Evolutionary conservation across 2,888 invertebrate species (phyloP).

Genomic region (Prionchulus punctatus): DNA sequence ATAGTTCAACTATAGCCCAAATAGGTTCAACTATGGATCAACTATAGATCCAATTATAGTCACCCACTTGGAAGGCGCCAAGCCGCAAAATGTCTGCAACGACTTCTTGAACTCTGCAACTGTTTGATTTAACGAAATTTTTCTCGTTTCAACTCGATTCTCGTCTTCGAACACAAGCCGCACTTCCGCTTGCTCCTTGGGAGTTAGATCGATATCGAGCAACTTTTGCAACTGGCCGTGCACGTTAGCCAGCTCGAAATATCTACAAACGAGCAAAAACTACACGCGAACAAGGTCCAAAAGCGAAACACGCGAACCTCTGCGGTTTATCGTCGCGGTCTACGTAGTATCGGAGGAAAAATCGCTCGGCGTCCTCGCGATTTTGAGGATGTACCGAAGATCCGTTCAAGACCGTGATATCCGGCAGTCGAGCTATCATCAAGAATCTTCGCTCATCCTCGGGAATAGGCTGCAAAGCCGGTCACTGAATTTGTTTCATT

Average conservation of each 20-base stretch:
- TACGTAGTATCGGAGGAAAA: constrained; percentile 34
- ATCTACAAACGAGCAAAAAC: constrained; percentile 19
- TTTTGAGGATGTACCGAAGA: constrained; percentile 28
- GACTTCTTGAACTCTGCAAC: constrained; percentile 33
- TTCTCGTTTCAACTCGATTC: constrained; percentile 14
- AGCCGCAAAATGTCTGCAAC: constrained; percentile 26
- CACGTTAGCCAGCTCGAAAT: constrained; percentile 23
- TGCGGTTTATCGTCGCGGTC: constrained; percentile 20
- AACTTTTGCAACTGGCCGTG: constrained; percentile 32
- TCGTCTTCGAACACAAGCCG: constrained; percentile 18
- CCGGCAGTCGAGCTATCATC: constrained; percentile 30
- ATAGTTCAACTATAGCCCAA: too few relatives aligned
- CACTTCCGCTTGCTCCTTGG: constrained; percentile 18
- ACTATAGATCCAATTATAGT: too few relatives aligned
- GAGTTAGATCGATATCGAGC: constrained; percentile 28
- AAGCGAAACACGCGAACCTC: constrained; percentile 18
- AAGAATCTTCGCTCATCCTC: constrained; percentile 26
- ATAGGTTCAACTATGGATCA: too few relatives aligned
- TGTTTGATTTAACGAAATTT: constrained; percentile 25
- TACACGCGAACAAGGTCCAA: neutral
- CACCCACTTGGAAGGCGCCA: constrained; percentile 12
- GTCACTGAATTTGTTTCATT: too few relatives aligned
- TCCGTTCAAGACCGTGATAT: constrained; percentile 31
- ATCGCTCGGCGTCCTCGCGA: constrained; percentile 34
- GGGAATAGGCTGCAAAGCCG: too few relatives aligned